Evolutionary conservation across 2,888 invertebrate species (phyloP).

Genomic region (Bruchidius siliquastri): DNA sequence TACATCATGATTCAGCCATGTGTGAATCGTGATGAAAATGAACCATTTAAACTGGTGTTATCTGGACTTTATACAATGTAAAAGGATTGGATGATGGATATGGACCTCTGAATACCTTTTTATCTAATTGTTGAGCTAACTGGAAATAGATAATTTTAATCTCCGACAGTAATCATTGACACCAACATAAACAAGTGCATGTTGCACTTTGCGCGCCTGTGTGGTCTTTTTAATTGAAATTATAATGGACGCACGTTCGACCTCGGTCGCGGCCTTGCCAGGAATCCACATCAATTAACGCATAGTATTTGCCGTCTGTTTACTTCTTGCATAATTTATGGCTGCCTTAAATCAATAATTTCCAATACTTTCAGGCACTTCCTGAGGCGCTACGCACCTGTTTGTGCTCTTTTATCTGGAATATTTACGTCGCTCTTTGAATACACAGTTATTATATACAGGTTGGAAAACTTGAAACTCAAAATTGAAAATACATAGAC

Average conservation of each 20-base stretch:
- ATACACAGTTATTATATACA: too few species aligned
- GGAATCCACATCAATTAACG: neutral
- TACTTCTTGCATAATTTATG: neutral
- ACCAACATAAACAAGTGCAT: neutral
- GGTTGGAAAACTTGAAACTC: too few species aligned
- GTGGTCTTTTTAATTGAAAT: neutral
- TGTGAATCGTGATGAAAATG: too few species aligned
- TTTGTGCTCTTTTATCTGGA: neutral
- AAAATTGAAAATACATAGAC: too few species aligned
- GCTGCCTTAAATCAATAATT: neutral
- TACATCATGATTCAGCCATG: too few species aligned
- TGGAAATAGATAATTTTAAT: neutral
- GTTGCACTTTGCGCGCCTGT: neutral
- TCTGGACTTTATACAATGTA: too few species aligned
- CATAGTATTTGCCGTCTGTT: neutral
- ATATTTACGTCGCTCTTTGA: neutral
- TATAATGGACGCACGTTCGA: neutral
- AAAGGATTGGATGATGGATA: too few species aligned
- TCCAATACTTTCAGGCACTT: neutral
- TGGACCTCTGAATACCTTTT: too few species aligned
- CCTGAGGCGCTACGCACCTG: neutral
- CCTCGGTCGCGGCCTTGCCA: neutral
- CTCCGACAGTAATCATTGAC: too few species aligned
- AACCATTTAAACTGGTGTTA: too few species aligned
- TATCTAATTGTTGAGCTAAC: too few species aligned